A percentile compares a stretch with the other conserved stretches of the same genome.
These are phyloP conservation scores for Phalacrocorax carbo DNA, from an alignment of 2,113 vertebrate genomes.

Conservation along the genomic window DNA sequence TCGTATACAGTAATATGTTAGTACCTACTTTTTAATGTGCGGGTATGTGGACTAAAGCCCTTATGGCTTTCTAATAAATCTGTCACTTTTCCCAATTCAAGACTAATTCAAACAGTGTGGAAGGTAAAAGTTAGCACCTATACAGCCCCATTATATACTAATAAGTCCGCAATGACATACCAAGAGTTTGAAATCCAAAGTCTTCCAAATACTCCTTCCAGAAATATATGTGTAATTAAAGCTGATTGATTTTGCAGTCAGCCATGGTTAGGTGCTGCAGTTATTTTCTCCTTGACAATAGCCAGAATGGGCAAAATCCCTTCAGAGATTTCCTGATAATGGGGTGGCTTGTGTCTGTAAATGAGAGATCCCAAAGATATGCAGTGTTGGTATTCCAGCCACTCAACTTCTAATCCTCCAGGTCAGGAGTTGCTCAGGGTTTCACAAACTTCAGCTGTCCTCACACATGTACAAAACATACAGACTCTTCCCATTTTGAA, in stretches of 20 bases:
- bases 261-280: neutral
- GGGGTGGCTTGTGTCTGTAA: neutral
- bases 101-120: neutral
- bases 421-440: neutral
- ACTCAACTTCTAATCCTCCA: neutral
- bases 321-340: neutral
- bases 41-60: neutral
- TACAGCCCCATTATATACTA: neutral
- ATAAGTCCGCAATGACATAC: neutral
- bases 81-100: neutral
- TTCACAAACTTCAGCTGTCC: neutral
- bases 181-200: neutral
- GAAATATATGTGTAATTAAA: neutral
- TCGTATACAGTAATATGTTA: neutral
- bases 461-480: neutral
- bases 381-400: neutral
- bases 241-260: neutral
- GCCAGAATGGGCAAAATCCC: neutral
- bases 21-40: neutral
- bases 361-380: neutral
- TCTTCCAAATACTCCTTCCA: neutral
- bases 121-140: neutral
- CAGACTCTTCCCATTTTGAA: neutral
- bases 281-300: neutral
- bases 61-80: neutral